Base-by-base conservation (phyloP, 2,113 vertebrate genomes). In the Noctilio leporinus region DNA sequence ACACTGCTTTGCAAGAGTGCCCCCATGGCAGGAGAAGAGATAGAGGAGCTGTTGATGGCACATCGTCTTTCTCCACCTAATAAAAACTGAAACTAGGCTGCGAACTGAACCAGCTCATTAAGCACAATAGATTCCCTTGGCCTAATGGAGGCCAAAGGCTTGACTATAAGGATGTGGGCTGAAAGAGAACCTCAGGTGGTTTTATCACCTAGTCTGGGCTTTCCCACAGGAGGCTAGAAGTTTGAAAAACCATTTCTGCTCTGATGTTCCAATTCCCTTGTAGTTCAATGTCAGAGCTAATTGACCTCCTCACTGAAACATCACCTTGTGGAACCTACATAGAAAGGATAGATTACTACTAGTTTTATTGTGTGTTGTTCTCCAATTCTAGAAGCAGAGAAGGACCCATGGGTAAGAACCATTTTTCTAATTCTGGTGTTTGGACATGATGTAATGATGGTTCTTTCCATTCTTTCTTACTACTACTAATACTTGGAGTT, bases 91-190 rank as follows among this genome's bases (percentile, higher is more conserved):
- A 80, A 88, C 38, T 78, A 77, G 47, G 51, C n/a, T 91, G 4
- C 40, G 91, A 55, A 49, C 35, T 80, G 75, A 97, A 64, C 38
- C 43, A 40, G 81, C 77, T 78, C 12, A 69, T 96, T 75, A 92
- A 22, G n/a, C 75, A 1, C 82, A 92, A 69, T 19, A 94, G 89
- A 69, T 81, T 97, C 64, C 1, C 11, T 94, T 97, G 96, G 30
- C 26, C 62, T 91, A 72, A 49, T 38, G 62, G 45, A 96, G 6
- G 33, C 78, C 59, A 49, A 67, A 92, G 49, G 47, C 59, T 76
- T 22, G 22, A 26, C 38, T 30, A 62, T 69, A 91, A 86, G n/a
- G 26, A 83, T 86, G 22, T 69, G 53, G 33, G 65, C 20, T 43
- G 22, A 64, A 82, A 20, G 57, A 38, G 45, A 70, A 80, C n/a